phyloP scores from a whole-genome alignment of 1,140 invertebrate genomes.

The Drosophila kohkoa region DNA sequence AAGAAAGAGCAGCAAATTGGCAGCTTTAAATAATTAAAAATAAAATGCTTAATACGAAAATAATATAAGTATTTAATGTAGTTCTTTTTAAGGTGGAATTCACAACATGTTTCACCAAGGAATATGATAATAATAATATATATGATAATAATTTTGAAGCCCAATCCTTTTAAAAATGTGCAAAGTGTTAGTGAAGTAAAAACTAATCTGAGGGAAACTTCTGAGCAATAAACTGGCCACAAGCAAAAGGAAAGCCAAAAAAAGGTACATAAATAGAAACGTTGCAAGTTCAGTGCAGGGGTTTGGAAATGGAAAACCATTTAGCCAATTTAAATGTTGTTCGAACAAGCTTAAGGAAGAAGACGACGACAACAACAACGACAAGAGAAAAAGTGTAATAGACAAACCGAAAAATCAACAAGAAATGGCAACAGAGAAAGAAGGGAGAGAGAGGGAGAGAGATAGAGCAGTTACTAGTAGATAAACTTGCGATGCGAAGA shows the following conservation, averaged over 20 bases:
- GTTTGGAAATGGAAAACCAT: conserved; percentile 62
- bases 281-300: background rate
- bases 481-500: conserved; percentile 32
- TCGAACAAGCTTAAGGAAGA: conserved; percentile 51
- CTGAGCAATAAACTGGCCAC: conserved; percentile 34
- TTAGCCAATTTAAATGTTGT: conserved; percentile 71
- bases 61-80: background rate
- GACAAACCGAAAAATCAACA: conserved; percentile 60
- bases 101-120: no score
- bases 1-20: background rate
- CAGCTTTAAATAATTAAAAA: background rate
- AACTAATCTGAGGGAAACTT: conserved; percentile 24
- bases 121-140: background rate
- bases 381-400: conserved; percentile 34
- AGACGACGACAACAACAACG: background rate
- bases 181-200: conserved; percentile 19
- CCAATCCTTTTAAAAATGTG: conserved; percentile 36
- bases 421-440: conserved; percentile 12
- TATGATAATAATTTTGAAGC: background rate
- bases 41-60: background rate
- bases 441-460: background rate
- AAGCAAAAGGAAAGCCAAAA: conserved; percentile 5
- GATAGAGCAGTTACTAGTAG: conserved; percentile 3
- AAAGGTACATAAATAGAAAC: background rate
- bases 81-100: no score